A percentile compares a stretch with the other conserved stretches of the same genome.
Conservation (phyloP, 2,797 vertebrate genomes). For the Ispidina lecontei region DNA sequence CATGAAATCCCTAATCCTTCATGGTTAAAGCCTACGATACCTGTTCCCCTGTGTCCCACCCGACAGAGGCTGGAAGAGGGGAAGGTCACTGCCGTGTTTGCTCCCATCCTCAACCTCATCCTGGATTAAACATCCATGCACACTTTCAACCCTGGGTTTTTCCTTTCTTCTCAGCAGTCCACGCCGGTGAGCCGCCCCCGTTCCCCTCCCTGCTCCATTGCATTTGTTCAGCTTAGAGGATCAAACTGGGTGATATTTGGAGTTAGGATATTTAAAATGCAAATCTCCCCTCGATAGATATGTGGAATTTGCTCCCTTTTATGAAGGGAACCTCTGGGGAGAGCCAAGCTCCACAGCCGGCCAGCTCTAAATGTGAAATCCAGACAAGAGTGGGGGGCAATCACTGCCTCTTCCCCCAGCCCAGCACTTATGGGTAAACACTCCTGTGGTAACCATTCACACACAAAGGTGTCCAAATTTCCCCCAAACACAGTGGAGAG, state of each 20-base stretch:
- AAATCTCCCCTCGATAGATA: constrained; percentile 35
- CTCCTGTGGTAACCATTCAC: not conserved
- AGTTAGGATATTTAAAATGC: constrained; percentile 57
- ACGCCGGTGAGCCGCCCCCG: fast-evolving
- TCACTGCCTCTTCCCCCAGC: constrained; percentile 23
- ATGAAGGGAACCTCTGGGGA: constrained; percentile 63
- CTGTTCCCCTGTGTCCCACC: not conserved
- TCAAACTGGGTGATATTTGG: constrained; percentile 56
- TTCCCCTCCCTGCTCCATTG: not conserved
- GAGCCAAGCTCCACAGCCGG: not conserved
- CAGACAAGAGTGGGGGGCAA: not conserved
- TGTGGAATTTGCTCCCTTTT: constrained; percentile 65
- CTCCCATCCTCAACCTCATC: not conserved
- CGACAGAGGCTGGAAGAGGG: not conserved
- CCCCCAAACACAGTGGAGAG: not conserved
- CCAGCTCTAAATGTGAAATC: constrained; percentile 12
- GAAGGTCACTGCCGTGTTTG: constrained; percentile 13
- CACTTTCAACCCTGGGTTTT: not conserved
- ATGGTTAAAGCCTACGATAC: constrained; percentile 1
- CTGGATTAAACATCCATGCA: not conserved
- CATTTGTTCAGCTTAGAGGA: constrained; percentile 58
- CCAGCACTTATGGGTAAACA: constrained; percentile 38
- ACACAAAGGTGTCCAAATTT: not conserved
- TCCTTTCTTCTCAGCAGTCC: not conserved
- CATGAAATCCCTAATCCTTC: constrained; percentile 50